These are phyloP conservation scores for Natrix natrix DNA, from an alignment of 2,797 vertebrate genomes.

Conservation along the genomic window DNA sequence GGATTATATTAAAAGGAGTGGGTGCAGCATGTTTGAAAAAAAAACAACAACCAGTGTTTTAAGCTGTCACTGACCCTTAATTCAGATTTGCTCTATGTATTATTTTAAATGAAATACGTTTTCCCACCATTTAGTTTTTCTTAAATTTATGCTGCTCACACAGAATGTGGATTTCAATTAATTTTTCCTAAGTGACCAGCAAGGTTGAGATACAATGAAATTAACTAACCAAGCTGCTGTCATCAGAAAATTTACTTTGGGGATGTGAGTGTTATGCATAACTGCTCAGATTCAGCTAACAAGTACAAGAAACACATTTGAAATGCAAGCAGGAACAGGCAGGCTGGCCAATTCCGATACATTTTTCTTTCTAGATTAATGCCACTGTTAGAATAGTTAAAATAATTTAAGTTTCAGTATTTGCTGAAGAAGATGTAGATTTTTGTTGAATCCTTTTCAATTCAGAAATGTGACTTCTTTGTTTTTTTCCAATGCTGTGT, in stretches of 20 bases:
- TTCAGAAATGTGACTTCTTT: constrained; percentile 17
- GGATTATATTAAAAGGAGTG: constrained; percentile 26
- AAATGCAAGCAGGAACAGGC: constrained; percentile 3
- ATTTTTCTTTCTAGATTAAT: constrained; percentile 1
- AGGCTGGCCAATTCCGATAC: not conserved
- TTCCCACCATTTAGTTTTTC: not conserved
- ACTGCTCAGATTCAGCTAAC: constrained; percentile 24
- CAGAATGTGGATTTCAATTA: constrained; percentile 35
- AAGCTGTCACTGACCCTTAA: constrained; percentile 54
- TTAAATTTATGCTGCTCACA: constrained; percentile 25
- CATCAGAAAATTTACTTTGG: constrained; percentile 34
- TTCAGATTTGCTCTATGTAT: constrained; percentile 59
- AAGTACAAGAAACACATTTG: constrained; percentile 15
- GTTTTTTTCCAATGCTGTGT: not conserved
- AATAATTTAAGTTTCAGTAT: constrained; percentile 43
- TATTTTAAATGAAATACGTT: constrained; percentile 25
- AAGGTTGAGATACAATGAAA: constrained; percentile 32
- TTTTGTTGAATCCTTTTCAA: constrained; percentile 28
- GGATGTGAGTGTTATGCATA: constrained; percentile 60
- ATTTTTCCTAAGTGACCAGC: constrained; percentile 33
- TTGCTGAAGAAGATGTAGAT: constrained; percentile 42
- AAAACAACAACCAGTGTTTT: constrained; percentile 47
- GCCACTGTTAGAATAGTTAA: constrained; percentile 20
- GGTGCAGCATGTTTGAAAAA: constrained; percentile 45
- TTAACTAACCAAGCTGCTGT: constrained; percentile 39